Evolutionary conservation across 2,888 invertebrate genomes (phyloP).

Genomic region (Malachius bipustulatus): DNA sequence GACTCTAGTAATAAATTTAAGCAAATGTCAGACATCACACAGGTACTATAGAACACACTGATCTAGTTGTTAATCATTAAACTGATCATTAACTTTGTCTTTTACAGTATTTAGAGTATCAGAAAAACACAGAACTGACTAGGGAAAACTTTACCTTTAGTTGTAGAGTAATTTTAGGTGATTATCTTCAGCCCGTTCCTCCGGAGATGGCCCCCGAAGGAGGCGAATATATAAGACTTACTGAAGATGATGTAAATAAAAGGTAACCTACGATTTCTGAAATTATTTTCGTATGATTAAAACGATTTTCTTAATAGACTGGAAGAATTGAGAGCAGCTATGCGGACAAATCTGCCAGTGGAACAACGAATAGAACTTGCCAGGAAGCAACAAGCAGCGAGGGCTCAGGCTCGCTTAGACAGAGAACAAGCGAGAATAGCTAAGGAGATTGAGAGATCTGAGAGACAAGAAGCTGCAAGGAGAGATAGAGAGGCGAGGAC

Average conservation of each 20-base stretch:
- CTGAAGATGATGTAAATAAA: slow-evolving; percentile 71
- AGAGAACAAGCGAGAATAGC: slow-evolving; percentile 53
- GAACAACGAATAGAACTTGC: slow-evolving; percentile 69
- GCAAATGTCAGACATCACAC: slow-evolving; percentile 51
- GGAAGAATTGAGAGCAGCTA: slow-evolving; percentile 54
- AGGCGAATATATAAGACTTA: slow-evolving; percentile 62
- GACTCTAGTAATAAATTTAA: slow-evolving; percentile 48
- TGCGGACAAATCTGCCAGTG: slow-evolving; percentile 52
- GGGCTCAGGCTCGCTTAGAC: slow-evolving; percentile 64
- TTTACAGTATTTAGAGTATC: slow-evolving; percentile 59
- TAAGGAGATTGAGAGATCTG: slow-evolving; percentile 65
- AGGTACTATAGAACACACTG: too few relatives aligned
- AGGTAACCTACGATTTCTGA: slow-evolving; percentile 34
- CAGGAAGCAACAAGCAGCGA: slow-evolving; percentile 55
- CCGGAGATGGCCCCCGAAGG: slow-evolving; percentile 49
- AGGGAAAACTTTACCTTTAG: slow-evolving; percentile 89
- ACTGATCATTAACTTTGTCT: slow-evolving; percentile 6
- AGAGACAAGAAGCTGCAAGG: slow-evolving; percentile 71
- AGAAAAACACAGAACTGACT: slow-evolving; percentile 49
- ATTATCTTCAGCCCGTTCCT: slow-evolving; percentile 71
- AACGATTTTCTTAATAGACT: slow-evolving; percentile 37
- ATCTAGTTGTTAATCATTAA: slow-evolving; percentile 41
- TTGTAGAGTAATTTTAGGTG: slow-evolving; percentile 78
- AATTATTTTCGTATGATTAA: neutral
- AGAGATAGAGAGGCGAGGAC: slow-evolving; percentile 70